phyloP scores from a whole-genome alignment of 2,888 invertebrate genomes.

The Drosophila birchii region DNA sequence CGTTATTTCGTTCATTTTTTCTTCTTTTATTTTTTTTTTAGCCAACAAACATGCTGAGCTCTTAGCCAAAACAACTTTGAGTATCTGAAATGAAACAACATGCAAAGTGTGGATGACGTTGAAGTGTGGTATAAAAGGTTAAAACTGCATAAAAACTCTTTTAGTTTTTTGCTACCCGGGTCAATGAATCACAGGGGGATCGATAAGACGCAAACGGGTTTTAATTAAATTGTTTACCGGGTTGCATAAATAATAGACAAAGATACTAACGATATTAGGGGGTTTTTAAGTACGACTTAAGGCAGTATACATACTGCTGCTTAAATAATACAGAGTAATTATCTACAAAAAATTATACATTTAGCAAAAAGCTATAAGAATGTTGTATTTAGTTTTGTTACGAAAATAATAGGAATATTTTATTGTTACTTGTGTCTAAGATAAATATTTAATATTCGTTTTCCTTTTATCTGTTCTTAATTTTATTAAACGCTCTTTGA shows the following conservation, averaged over 20 bases:
- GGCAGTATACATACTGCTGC: too few relatives aligned
- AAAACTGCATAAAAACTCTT: constrained; percentile 35
- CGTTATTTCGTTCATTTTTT: constrained; percentile 36
- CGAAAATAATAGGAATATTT: too few relatives aligned
- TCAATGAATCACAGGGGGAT: constrained; percentile 30
- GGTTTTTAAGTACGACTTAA: background rate
- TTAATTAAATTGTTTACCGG: constrained; percentile 6
- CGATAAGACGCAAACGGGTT: constrained; percentile 8
- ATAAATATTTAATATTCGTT: background rate
- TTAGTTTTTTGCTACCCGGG: constrained; percentile 12
- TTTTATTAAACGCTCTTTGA: too few relatives aligned
- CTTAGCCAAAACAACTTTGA: constrained; percentile 58
- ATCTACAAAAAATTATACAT: background rate
- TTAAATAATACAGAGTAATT: too few relatives aligned
- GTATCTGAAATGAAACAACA: constrained; percentile 45
- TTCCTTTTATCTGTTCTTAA: too few relatives aligned
- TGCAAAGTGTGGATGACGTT: constrained; percentile 56
- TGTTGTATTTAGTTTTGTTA: too few relatives aligned
- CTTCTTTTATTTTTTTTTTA: constrained; percentile 1
- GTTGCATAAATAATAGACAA: constrained; percentile 6
- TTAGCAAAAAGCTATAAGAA: too few relatives aligned
- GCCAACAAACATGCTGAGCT: constrained; percentile 67
- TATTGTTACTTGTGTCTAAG: too few relatives aligned
- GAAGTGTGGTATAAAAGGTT: constrained; percentile 34
- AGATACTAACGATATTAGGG: background rate